Evolutionary conservation across 2,888 invertebrate species (phyloP), one percentile per base, ranked within the genome.

Genomic region (Papilio protenor): DNA sequence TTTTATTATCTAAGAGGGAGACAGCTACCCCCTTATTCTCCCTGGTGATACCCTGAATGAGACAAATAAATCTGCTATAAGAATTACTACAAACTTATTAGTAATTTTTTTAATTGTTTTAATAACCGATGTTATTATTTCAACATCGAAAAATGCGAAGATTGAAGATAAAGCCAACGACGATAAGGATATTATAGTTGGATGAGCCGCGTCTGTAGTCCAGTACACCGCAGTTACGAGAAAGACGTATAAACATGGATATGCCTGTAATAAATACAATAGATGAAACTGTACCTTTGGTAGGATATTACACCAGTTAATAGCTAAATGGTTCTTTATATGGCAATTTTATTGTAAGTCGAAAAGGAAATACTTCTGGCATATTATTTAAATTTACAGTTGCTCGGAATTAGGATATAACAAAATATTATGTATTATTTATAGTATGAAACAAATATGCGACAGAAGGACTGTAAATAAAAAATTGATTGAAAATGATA

Each of bases 201-300:
- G 91, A 79, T 91, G 92, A 23, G 90, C 76, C 3, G 88, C 87
- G 81, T 92, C 89, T 1, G 87, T 82, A 33, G 85, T 73, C 88
- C 89, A 92, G 79, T 87, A 92, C 0, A 87, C 84, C 18, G 81
- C 73, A 33, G 88, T 86, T 21, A 92, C 80, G 3, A 91, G 80
- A 79, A 92, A 91, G 8, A 89, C 83, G 80, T 89, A 93, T 72
- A 92, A 90, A 81, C 88, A 81, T 40, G 81, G 74, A 77, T 86
- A 87, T 0, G 85, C 85, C 86, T 86, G 79, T 10, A 83, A 84
- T 33, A 47, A 57, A 55, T 79, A 49, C 0, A 64, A 18, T 27
- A 12, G 23, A 14, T 61, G 2, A 47, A 45, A 45, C 1, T n/a
- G 57, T 21, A 57, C 0, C 10, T 69, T 70, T 47, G n/a, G 10